These are phyloP conservation scores for Ornithoptera alexandrae DNA, from an alignment of 2,888 invertebrate species.

Conservation along the genomic window DNA sequence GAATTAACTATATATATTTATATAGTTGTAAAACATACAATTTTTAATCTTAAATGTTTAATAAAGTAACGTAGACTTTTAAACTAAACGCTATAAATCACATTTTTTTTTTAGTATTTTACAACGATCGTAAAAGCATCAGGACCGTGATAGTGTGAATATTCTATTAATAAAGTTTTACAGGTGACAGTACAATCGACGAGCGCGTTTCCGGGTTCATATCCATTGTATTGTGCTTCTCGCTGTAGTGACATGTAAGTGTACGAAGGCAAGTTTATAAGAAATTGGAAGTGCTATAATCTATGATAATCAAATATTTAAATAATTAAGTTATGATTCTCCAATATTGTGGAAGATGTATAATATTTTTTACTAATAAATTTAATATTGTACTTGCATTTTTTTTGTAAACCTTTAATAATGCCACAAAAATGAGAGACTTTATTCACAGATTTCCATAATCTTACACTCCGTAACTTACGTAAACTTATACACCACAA, in stretches of 20 bases:
- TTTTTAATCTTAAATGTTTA: slow-evolving; percentile 49
- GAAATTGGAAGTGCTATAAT: slow-evolving; percentile 76
- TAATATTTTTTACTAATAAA: slow-evolving; percentile 81
- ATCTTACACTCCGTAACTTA: too few relatives aligned
- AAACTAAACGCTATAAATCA: slow-evolving; percentile 30
- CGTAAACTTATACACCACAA: too few relatives aligned
- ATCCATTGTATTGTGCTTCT: slow-evolving; percentile 58
- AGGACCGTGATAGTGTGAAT: slow-evolving; percentile 51
- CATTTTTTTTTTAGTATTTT: slow-evolving; percentile 36
- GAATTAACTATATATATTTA: slow-evolving; percentile 74
- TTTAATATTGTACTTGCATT: slow-evolving; percentile 73
- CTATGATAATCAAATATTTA: slow-evolving; percentile 78
- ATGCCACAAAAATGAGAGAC: too few relatives aligned
- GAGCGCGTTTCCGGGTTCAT: background rate
- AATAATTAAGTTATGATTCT: slow-evolving; percentile 79
- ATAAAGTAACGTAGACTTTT: slow-evolving; percentile 36
- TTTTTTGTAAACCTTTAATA: slow-evolving; percentile 35
- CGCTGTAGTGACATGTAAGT: slow-evolving; percentile 67
- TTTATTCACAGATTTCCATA: too few relatives aligned
- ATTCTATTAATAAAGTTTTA: slow-evolving; percentile 35
- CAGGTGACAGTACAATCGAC: background rate
- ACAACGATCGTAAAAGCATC: slow-evolving; percentile 61
- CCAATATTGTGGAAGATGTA: slow-evolving; percentile 81
- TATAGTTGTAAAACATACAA: slow-evolving; percentile 55
- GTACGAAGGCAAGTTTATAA: slow-evolving; percentile 67